phyloP scores from a whole-genome alignment of 2,797 vertebrate species.

The Columba guinea region DNA sequence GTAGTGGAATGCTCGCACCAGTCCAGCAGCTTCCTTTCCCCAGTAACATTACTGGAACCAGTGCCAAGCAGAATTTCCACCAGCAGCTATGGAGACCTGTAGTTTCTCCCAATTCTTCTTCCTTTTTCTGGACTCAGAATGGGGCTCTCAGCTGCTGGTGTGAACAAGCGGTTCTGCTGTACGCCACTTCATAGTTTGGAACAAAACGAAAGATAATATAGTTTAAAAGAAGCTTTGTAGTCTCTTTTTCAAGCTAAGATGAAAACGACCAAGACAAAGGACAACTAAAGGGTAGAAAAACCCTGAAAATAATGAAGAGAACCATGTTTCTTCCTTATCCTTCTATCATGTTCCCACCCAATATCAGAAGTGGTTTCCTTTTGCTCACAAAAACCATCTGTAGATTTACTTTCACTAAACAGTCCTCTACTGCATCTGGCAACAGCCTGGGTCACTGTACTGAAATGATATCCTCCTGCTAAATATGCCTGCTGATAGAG shows the following conservation, averaged over 20 bases:
- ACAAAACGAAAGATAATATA: background rate
- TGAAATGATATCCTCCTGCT: background rate
- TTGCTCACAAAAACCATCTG: background rate
- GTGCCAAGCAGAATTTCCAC: background rate
- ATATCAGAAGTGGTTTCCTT: background rate
- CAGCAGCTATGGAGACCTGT: background rate
- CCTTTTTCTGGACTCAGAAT: background rate
- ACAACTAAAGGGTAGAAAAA: background rate
- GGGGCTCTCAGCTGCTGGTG: background rate
- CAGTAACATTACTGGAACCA: background rate
- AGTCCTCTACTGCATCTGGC: conserved; percentile 2
- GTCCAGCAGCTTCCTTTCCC: background rate
- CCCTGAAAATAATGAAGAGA: background rate
- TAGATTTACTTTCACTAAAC: background rate
- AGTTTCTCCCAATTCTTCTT: background rate
- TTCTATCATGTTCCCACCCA: background rate
- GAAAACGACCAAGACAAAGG: background rate
- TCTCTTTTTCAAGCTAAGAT: background rate
- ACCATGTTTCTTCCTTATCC: background rate
- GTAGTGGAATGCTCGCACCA: accelerated
- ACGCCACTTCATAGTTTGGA: background rate
- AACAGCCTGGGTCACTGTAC: background rate
- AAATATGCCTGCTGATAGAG: conserved; percentile 4
- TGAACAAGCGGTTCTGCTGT: background rate
- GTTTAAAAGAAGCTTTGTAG: background rate